Evolutionary conservation across 2,113 vertebrate genomes (phyloP), one percentile per base, ranked within the genome.

Genomic region (Microtus montanus): DNA sequence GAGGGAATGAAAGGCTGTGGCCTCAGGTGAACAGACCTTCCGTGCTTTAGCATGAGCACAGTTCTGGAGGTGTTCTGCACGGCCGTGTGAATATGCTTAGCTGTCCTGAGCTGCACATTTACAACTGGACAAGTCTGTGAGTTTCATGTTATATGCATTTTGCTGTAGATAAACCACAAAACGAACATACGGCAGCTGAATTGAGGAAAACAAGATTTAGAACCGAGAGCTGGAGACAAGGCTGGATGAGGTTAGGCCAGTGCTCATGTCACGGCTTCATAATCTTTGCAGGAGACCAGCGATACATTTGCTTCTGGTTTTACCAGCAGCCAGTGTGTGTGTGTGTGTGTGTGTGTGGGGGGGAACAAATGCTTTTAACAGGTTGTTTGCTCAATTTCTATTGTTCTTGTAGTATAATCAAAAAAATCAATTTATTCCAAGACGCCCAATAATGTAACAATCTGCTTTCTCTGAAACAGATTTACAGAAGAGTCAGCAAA

Each of bases 381-480:
- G 92, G 58, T 11, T n/a, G 58, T 7, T 91, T 94, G 35, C 44
- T 95, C 77, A 77, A 13, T 74, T 91, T 38, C 64, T 89, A n/a
- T 75, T 88, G 54, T 95, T 88, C 63, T 73, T 91, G 7, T 88
- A 38, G n/a, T 52, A 64, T 19, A 95, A 90, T 70, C 24, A 89
- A 82, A 86, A 92, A 85, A 58, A 68, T 89, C 52, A 90, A 17
- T 33, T 95, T 74, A 87, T 75, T 68, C 87, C 66, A 83, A 74
- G 87, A 61, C 86, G 44, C 8, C 30, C 7, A 54, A 7, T 64
- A 85, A 88, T 89, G 7, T 71, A 85, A 74, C 61, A 86, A 49
- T 85, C 35, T 94, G 28, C 61, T 44, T 63, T 52, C 79, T 90
- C 47, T 80, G 33, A 41, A 88, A 90, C 19, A 94, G n/a, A 82